Evolutionary conservation across 2,797 vertebrate genomes (phyloP).

Genomic region (Chelonia mydas): DNA sequence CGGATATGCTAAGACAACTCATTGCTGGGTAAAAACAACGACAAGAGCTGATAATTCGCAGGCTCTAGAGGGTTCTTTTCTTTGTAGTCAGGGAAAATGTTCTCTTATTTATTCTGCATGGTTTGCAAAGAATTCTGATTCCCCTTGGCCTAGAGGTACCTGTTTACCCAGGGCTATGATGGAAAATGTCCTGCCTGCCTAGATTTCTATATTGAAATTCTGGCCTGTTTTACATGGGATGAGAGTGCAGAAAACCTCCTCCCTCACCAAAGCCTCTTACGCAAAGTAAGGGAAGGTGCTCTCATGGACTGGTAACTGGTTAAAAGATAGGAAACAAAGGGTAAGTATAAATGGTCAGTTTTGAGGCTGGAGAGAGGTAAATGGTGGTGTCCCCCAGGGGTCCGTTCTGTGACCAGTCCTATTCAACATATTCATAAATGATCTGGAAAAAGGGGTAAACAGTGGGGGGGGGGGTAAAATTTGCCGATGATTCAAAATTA

Average conservation of each 20-base stretch:
- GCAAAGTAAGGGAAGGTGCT: too few relatives aligned
- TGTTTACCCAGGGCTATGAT: rapidly evolving
- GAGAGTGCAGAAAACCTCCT: neutral
- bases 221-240: neutral
- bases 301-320: too few relatives aligned
- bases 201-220: neutral
- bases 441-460: too few relatives aligned
- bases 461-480: too few relatives aligned
- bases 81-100: neutral
- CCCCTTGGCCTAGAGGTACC: neutral
- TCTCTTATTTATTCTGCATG: neutral
- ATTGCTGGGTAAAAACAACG: neutral
- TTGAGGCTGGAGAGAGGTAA: too few relatives aligned
- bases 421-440: too few relatives aligned
- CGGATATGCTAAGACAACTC: neutral
- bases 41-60: neutral
- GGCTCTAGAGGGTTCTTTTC: neutral
- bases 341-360: too few relatives aligned
- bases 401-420: too few relatives aligned
- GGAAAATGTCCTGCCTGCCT: neutral
- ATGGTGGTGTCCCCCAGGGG: too few relatives aligned
- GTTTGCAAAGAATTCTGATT: neutral
- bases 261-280: too few relatives aligned
- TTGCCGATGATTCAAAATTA: too few relatives aligned
- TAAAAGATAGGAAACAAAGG: too few relatives aligned